Evolutionary conservation across 1,140 invertebrate genomes (phyloP).

Genomic region (Penaeus chinensis): DNA sequence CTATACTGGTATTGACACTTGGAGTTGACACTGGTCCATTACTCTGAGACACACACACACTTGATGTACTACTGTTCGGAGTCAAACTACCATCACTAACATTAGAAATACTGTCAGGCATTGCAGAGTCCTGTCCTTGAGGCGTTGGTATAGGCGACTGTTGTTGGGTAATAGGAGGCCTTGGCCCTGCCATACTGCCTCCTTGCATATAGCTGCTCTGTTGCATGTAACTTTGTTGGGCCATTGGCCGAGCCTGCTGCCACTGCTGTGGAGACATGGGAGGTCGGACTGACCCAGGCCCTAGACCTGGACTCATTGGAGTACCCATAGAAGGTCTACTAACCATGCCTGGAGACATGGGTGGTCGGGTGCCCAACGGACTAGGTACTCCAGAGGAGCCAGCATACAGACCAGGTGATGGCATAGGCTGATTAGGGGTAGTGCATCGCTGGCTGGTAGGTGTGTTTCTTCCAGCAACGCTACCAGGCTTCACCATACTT

Average conservation of each 20-base stretch:
- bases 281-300: slow-evolving; percentile 34
- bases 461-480: slow-evolving; percentile 53
- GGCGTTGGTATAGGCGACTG: slow-evolving; percentile 36
- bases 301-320: slow-evolving; percentile 61
- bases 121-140: slow-evolving; percentile 42
- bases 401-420: slow-evolving; percentile 54
- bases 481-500: slow-evolving; percentile 60
- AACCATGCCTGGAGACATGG: slow-evolving; percentile 60
- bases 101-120: slow-evolving; percentile 61
- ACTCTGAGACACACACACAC: slow-evolving; percentile 52
- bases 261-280: slow-evolving; percentile 64
- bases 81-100: slow-evolving; percentile 63
- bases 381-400: slow-evolving; percentile 54
- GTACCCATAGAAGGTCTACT: slow-evolving; percentile 47
- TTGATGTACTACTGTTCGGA: slow-evolving; percentile 52
- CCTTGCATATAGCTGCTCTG: slow-evolving; percentile 47
- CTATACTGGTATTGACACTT: slow-evolving; percentile 54
- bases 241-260: slow-evolving; percentile 38
- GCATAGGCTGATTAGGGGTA: slow-evolving; percentile 54
- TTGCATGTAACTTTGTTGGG: slow-evolving; percentile 48
- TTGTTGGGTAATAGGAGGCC: slow-evolving; percentile 27
- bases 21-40: slow-evolving; percentile 50
- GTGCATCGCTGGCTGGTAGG: slow-evolving; percentile 50
- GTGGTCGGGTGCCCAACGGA: slow-evolving; percentile 54
- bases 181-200: slow-evolving; percentile 20